phyloP scores from a whole-genome alignment of 2,888 invertebrate species.

The Plutella xylostella region DNA sequence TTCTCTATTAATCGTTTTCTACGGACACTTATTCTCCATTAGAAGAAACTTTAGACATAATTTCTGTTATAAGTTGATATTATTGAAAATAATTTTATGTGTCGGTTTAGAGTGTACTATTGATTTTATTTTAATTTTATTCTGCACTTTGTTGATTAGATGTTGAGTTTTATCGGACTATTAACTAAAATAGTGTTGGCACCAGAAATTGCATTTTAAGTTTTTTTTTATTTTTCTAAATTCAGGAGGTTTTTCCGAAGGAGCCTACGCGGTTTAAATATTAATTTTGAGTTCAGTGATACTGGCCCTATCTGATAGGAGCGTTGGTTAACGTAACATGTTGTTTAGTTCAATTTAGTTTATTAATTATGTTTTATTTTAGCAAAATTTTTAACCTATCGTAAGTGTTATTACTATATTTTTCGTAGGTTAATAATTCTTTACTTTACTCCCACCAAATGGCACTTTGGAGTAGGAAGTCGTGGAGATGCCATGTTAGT shows the following conservation, averaged over 20 bases:
- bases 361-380: constrained; percentile 71
- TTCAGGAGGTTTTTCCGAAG: constrained; percentile 43
- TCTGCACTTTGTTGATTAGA: constrained; percentile 63
- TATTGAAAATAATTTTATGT: constrained; percentile 67
- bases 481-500: constrained; percentile 51
- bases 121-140: constrained; percentile 69
- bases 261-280: constrained; percentile 42
- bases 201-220: constrained; percentile 68
- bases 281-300: constrained; percentile 58
- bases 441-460: constrained; percentile 67
- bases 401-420: constrained; percentile 67
- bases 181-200: constrained; percentile 48
- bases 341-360: constrained; percentile 71
- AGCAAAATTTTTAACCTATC: constrained; percentile 67
- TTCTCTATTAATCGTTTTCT: constrained; percentile 31
- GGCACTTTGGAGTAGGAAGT: constrained; percentile 42
- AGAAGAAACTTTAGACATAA: constrained; percentile 40
- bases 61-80: constrained; percentile 68
- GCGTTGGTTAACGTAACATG: constrained; percentile 47
- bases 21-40: constrained; percentile 4
- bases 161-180: constrained; percentile 60
- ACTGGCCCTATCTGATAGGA: constrained; percentile 60
- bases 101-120: constrained; percentile 62
- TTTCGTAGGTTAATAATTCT: constrained; percentile 58
- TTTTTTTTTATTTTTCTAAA: constrained; percentile 37